Evolutionary conservation across 1,140 invertebrate species (phyloP).

Genomic region (Caenorhabditis remanei): DNA sequence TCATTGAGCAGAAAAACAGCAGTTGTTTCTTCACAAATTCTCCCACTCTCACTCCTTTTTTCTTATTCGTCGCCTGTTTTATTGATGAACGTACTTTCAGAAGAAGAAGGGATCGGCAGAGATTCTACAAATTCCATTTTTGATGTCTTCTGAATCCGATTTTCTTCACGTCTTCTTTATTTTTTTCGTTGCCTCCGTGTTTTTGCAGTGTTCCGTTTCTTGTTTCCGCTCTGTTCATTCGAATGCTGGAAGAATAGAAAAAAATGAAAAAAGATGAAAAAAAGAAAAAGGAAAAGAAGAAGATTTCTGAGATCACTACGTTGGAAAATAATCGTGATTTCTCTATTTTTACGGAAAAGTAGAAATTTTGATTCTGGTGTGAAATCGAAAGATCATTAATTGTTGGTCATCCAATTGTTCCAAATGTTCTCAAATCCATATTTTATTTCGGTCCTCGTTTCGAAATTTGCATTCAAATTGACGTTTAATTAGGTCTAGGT

Average conservation of each 20-base stretch:
- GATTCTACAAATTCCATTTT: not conserved
- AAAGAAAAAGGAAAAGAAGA: not conserved
- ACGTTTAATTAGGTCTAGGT: no score
- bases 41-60: no score
- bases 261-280: not conserved
- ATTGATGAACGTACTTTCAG: conserved; percentile 6
- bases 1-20: no score
- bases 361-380: no score
- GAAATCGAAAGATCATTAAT: not conserved
- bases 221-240: not conserved
- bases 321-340: no score
- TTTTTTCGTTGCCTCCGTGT: not conserved
- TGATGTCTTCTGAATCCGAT: no score
- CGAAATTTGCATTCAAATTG: no score
- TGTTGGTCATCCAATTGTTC: not conserved
- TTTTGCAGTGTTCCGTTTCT: conserved; percentile 3
- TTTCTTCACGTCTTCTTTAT: not conserved
- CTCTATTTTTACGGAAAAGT: no score
- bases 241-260: not conserved
- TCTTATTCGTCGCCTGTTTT: not conserved
- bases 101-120: not conserved
- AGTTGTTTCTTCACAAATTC: no score
- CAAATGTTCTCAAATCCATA: no score
- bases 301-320: not conserved
- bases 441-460: no score